Percentiles rank a stretch among this genome's conserved stretches.
Conservation (phyloP, 2,113 vertebrate genomes). For the Pachyramphus minor region DNA sequence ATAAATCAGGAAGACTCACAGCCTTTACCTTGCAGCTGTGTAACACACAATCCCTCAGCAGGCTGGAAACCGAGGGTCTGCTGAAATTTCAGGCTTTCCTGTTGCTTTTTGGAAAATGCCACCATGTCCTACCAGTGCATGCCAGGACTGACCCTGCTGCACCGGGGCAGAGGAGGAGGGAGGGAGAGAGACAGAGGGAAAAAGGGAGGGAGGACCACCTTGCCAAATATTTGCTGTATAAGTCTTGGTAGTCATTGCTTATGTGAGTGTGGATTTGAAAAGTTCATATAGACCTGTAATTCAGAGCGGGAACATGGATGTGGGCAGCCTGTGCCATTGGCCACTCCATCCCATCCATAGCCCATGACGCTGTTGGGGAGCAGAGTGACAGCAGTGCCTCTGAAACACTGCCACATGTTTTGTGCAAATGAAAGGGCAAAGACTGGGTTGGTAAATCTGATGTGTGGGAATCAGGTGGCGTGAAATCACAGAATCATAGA, state of each 20-base stretch:
- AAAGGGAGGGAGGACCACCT: background rate
- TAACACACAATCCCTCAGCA: background rate
- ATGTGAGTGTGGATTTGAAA: background rate
- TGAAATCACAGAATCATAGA: background rate
- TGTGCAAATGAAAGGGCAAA: background rate
- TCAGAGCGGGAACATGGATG: background rate
- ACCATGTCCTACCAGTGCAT: background rate
- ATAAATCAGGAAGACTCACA: background rate
- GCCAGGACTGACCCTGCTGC: background rate
- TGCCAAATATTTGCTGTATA: background rate
- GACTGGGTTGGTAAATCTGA: background rate
- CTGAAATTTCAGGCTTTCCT: background rate
- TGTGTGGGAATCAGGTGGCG: background rate
- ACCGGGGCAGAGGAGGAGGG: background rate
- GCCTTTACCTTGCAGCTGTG: background rate
- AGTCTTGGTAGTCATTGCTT: background rate
- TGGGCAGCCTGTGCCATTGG: background rate
- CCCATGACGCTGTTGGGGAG: accelerated
- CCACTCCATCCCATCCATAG: accelerated
- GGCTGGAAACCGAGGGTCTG: background rate
- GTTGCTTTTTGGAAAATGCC: background rate
- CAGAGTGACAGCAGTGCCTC: accelerated
- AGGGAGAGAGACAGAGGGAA: background rate
- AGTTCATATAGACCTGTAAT: background rate
- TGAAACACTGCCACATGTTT: accelerated